A percentile compares a stretch with the other conserved stretches of the same genome.
These are phyloP conservation scores for Amblyopsis hoosieri DNA, from an alignment of 2,797 vertebrate species.

Conservation along the genomic window DNA sequence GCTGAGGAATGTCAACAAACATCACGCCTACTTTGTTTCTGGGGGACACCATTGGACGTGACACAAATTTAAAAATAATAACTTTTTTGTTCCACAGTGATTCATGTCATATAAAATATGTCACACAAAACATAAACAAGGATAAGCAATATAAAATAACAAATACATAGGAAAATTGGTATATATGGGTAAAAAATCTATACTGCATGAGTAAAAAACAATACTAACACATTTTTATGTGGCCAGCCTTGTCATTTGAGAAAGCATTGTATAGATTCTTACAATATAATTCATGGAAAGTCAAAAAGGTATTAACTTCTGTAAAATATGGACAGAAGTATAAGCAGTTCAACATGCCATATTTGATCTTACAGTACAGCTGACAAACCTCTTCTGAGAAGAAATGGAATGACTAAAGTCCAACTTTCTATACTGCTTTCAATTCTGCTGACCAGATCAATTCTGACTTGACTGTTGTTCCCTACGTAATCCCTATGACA, in stretches of 20 bases:
- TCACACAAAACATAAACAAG: background rate
- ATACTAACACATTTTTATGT: background rate
- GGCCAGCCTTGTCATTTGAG: background rate
- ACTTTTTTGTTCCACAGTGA: background rate
- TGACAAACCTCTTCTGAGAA: background rate
- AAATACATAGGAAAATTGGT: background rate
- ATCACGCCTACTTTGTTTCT: background rate
- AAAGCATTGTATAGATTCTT: background rate
- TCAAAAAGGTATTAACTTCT: slow-evolving; percentile 14
- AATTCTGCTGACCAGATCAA: slow-evolving; percentile 22
- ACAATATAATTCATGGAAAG: background rate
- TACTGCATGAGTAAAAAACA: background rate
- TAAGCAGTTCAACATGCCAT: background rate
- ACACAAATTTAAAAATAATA: background rate
- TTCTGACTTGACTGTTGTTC: slow-evolving; percentile 9
- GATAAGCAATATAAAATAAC: background rate
- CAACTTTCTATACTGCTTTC: background rate
- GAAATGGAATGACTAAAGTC: background rate
- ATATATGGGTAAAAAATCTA: background rate
- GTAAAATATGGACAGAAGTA: background rate
- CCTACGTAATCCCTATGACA: slow-evolving; percentile 20
- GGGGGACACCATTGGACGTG: background rate
- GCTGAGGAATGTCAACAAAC: slow-evolving; percentile 36
- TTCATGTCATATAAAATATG: background rate
- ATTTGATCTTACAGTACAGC: slow-evolving; percentile 19